Evolutionary conservation across 2,113 vertebrate genomes (phyloP), one percentile per base, ranked within the genome.

Genomic region (Petroica traversi): DNA sequence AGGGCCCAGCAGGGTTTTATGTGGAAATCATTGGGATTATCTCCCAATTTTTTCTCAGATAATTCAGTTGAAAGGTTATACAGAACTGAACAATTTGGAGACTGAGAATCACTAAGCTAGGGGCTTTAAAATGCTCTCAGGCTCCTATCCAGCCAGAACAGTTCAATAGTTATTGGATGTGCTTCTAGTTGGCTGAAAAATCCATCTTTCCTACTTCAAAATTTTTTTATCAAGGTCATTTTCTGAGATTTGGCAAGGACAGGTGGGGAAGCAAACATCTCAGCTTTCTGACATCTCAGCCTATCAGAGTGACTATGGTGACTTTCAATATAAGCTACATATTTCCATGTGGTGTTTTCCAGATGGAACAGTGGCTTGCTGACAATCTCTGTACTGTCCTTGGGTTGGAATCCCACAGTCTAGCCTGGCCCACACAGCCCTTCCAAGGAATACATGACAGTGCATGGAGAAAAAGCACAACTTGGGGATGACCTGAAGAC

Each of bases 151-250:
- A 8, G 9, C 58, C 88, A 96, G 40, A 95, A 36, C 59, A 79
- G 86, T 43, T 97, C 82, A 4, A 95, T 85, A 95, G 88, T 96
- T 85, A 96, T 92, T 97, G 96, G 96, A 97, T 76, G 67, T 96
- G 86, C 86, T 92, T 62, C 87, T 96, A 88, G 96, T 92, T 96
- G 79, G 78, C 93, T 95, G 55, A 93, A 96, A 93, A 97, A 97
- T 95, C 72, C 20, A 75, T 94, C 67, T 85, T 94, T 75, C 51
- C 55, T 88, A 45, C 49, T 84, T 88, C 24, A 58, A 54, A 54
- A 34, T 2, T 59, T 77, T 78, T 81, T 88, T 67, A 49, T 75
- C 69, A 83, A 94, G 92, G 94, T 92, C 49, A 2, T 94, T 83
- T 73, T 67, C 63, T 90, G 84, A 83, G 40, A 45, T 78, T 92